Evolutionary conservation across 2,888 invertebrate genomes (phyloP).

Genomic region (Platycnemis pennipes): DNA sequence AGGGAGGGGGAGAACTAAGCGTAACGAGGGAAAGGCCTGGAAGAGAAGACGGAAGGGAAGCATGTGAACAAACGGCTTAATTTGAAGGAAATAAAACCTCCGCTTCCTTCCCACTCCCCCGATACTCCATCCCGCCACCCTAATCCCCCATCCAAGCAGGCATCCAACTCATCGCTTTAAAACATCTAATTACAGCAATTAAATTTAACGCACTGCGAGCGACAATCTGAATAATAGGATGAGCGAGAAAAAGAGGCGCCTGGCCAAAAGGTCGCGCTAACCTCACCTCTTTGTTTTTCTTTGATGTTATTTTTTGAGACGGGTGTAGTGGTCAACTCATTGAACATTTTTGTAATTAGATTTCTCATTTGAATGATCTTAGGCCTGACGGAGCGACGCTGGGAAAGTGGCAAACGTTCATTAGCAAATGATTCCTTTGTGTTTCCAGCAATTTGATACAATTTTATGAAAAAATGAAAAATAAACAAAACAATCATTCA

Average conservation of each 20-base stretch:
- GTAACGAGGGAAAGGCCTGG: neutral
- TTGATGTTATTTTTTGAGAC: too few relatives aligned
- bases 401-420: too few relatives aligned
- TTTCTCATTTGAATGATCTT: too few relatives aligned
- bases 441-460: too few relatives aligned
- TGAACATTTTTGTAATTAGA: too few relatives aligned
- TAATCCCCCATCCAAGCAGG: neutral
- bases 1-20: neutral
- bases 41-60: neutral
- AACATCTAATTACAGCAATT: neutral
- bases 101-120: neutral
- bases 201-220: neutral
- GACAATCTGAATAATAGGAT: neutral
- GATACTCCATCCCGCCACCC: neutral
- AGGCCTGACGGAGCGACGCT: too few relatives aligned
- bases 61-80: constrained; percentile 18
- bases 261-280: too few relatives aligned
- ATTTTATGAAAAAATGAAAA: too few relatives aligned
- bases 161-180: neutral
- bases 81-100: neutral
- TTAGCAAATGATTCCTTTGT: too few relatives aligned
- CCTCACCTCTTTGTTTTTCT: too few relatives aligned
- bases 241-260: neutral
- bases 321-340: too few relatives aligned
- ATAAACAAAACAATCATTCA: too few relatives aligned